Conservation (phyloP, 2,797 vertebrate genomes). For the Chiloscyllium punctatum region DNA sequence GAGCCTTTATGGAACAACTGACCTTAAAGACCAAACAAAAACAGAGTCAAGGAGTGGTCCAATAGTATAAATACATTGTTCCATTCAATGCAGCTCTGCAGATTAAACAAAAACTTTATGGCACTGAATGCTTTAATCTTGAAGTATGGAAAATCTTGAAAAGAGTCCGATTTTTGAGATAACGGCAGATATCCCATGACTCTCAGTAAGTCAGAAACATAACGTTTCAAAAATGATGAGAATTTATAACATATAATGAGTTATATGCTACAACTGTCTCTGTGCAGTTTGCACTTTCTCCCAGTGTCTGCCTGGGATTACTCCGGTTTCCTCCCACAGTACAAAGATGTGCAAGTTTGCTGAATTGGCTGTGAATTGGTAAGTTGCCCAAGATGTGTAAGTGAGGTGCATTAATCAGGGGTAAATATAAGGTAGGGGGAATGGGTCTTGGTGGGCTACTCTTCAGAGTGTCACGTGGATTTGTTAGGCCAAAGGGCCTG, state of each 20-base stretch:
- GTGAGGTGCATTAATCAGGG: too few species aligned
- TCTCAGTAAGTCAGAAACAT: background rate
- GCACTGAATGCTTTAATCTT: background rate
- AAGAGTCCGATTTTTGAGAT: background rate
- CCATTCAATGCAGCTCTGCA: background rate
- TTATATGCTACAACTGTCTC: background rate
- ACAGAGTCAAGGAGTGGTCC: background rate
- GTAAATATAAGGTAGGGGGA: too few species aligned
- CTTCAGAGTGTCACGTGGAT: too few species aligned
- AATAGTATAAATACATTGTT: background rate
- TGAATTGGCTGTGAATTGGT: too few species aligned
- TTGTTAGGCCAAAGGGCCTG: too few species aligned
- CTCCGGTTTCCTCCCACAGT: too few species aligned
- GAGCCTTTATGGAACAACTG: conserved; percentile 1
- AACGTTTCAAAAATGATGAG: background rate
- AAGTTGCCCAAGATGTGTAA: too few species aligned
- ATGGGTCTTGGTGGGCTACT: too few species aligned
- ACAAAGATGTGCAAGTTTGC: too few species aligned
- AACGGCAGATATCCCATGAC: background rate
- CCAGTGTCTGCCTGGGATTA: too few species aligned
- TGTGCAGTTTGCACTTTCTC: too few species aligned
- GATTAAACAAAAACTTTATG: conserved; percentile 5
- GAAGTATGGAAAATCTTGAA: background rate
- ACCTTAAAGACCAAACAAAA: conserved; percentile 1
- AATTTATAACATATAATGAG: background rate